Evolutionary conservation across 2,113 vertebrate genomes (phyloP).

Genomic region (Stomatorhinus ivindoensis): DNA sequence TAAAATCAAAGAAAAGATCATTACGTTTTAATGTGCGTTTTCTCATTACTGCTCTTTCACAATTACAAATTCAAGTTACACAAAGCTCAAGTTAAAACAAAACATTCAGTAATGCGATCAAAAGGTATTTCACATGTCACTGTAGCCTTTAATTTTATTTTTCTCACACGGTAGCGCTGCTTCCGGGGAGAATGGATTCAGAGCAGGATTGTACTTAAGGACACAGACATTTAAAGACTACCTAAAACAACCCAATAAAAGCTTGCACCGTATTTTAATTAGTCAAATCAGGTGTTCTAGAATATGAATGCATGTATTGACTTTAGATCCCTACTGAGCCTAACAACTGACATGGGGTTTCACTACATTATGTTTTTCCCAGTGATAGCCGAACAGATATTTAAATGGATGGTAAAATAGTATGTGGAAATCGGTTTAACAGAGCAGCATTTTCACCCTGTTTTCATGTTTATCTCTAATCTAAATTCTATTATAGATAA

Average conservation of each 20-base stretch:
- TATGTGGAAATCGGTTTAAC: background rate
- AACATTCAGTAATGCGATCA: background rate
- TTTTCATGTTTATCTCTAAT: background rate
- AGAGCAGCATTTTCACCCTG: background rate
- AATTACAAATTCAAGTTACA: background rate
- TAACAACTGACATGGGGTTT: background rate
- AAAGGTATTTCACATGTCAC: background rate
- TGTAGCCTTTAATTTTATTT: background rate
- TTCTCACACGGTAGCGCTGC: background rate
- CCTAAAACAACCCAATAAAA: background rate
- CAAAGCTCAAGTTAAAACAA: background rate
- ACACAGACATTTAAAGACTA: background rate
- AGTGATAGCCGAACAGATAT: background rate
- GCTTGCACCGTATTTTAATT: background rate
- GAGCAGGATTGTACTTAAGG: background rate
- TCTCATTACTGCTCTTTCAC: background rate
- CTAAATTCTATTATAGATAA: background rate
- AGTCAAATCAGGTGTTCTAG: background rate
- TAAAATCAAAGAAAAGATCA: background rate
- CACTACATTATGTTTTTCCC: background rate
- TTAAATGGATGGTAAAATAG: background rate
- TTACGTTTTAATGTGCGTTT: background rate
- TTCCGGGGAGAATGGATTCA: background rate
- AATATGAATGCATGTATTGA: background rate
- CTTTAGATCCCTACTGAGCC: background rate